Base-by-base conservation (phyloP, 23 tunicate genomes). In the Diplosoma virens region DNA sequence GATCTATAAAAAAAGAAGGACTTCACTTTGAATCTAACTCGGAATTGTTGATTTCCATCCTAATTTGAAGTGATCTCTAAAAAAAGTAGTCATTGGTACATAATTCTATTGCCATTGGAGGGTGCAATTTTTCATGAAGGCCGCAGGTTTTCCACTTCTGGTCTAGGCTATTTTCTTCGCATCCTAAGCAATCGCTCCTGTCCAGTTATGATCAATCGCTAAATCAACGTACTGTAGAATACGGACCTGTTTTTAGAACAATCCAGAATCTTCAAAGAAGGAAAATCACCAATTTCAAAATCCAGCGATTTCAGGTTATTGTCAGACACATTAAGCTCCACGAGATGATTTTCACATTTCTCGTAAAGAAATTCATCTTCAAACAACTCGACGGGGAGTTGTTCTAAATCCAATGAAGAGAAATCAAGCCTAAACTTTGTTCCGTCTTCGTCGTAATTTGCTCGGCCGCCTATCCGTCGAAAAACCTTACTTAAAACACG, bases 291-390 rank as follows among this genome's bases (percentile, higher is more conserved):
- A 54, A 90, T 73, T 67, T 90, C 97, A 6, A 46, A 16, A 46
- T 90, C 97, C 45, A 90, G 33, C 1, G 30, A 48, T 56, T 82
- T 79, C 47, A 90, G 56, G 28, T 73, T 32, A 67, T 90, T 90
- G 30, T 58, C 65, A 21, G 97, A 84, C 22, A 79, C 74, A 36
- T 90, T 88, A 0, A 90, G 27, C 0, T 70, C 78, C 5, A 64
- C 55, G 18, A 90, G 79, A 47, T 78, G 55, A 4, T 52, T 56
- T 1, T 50, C 82, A 52, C 97, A 90, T 54, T 90, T 84, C 45
- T 90, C 89, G 55, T 64, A 82, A 29, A 90, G 48, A 79, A 90
- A 90, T 73, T 90, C 97, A 34, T 90, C 97, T 79, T 90, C 97
- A 55, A 90, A 90, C 1, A 90, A 25, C 66, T 90, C 97, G 29